Evolutionary conservation across 1,140 invertebrate species (phyloP).

Genomic region (Anoplophora glabripennis): DNA sequence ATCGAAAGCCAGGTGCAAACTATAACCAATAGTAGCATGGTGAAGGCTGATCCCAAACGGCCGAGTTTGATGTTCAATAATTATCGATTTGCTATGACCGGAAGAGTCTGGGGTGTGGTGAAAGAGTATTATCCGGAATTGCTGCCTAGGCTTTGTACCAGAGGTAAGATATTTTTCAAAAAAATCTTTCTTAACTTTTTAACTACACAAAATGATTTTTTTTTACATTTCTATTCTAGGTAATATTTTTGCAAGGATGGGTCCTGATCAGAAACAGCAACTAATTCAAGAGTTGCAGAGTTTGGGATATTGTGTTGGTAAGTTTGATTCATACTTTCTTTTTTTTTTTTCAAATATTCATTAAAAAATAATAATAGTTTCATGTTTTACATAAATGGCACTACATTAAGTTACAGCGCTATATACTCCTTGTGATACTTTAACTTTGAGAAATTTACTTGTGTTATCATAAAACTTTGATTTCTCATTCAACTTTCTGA

Average conservation of each 20-base stretch:
- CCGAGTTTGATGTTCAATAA: slow-evolving; percentile 28
- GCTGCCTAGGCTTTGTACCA: slow-evolving; percentile 68
- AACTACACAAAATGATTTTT: neutral
- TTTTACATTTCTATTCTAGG: slow-evolving; percentile 40
- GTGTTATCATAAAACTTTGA: too few relatives aligned
- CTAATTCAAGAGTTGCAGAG: slow-evolving; percentile 82
- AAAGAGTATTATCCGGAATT: slow-evolving; percentile 73
- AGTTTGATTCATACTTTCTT: too few relatives aligned
- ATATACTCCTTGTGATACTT: too few relatives aligned
- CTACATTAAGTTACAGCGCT: too few relatives aligned
- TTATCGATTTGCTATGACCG: slow-evolving; percentile 76
- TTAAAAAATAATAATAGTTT: too few relatives aligned
- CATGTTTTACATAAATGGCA: too few relatives aligned
- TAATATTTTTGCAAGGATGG: slow-evolving; percentile 95
- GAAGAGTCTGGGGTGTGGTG: slow-evolving; percentile 73
- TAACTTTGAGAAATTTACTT: too few relatives aligned
- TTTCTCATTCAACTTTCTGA: too few relatives aligned
- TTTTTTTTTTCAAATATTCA: too few relatives aligned
- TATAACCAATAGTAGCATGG: slow-evolving; percentile 21
- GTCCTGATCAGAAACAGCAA: slow-evolving; percentile 95
- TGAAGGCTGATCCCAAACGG: slow-evolving; percentile 12
- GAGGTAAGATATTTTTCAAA: slow-evolving; percentile 47
- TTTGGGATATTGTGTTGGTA: slow-evolving; percentile 83
- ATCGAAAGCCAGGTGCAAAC: slow-evolving; percentile 50
- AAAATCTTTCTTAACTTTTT: too few relatives aligned